Evolutionary conservation across 1,140 invertebrate genomes (phyloP), one percentile per base, ranked within the genome.

Genomic region (Apocrypta bakeri): DNA sequence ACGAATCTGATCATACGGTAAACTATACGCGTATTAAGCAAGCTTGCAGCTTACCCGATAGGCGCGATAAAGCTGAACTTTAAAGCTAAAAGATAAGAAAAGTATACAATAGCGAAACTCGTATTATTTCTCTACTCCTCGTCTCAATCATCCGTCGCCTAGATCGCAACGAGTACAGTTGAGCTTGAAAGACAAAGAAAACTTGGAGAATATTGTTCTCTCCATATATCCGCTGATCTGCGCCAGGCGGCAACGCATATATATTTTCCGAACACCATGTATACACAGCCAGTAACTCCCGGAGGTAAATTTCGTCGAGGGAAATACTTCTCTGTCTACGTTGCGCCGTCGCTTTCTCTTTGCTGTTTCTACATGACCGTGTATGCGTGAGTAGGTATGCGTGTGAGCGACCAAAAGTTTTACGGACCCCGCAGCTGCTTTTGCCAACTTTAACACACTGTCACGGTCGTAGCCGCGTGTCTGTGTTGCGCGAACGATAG

Each of bases 291-390:
- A 25, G 63, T 6, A 25, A 6, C 63, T 25, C 25, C 63, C 63
- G 2, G 17, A 25, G 27, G 63, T 29, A 11, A 29, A 66, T 27
- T 66, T 66, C 27, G n/a, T 27, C 25, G 63, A 29, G 63, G 63
- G 63, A 66, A 66, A 66, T 66, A 66, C 63, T 66, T 27, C 14
- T 66, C 63, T 66, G 24, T 56, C 48, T 56, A 17, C 24, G 63
- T 25, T 11, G 63, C 63, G 63, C 11, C 63, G 63, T 27, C 8
- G 14, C 63, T 66, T 64, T 66, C 63, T 25, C 63, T 25, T 25
- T 27, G 24, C n/a, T 63, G 61, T 63, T n/a, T n/a, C n/a, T n/a
- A n/a, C n/a, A n/a, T n/a, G n/a, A n/a, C n/a, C n/a, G 17, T 63
- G 1, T 14, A 1, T 1, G 17, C 7, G 61, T n/a, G 24, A 1